Percentiles rank a stretch among this genome's conserved stretches.
These are phyloP conservation scores for Pardosa pseudoannulata DNA, from an alignment of 2,888 invertebrate species.

Conservation along the genomic window DNA sequence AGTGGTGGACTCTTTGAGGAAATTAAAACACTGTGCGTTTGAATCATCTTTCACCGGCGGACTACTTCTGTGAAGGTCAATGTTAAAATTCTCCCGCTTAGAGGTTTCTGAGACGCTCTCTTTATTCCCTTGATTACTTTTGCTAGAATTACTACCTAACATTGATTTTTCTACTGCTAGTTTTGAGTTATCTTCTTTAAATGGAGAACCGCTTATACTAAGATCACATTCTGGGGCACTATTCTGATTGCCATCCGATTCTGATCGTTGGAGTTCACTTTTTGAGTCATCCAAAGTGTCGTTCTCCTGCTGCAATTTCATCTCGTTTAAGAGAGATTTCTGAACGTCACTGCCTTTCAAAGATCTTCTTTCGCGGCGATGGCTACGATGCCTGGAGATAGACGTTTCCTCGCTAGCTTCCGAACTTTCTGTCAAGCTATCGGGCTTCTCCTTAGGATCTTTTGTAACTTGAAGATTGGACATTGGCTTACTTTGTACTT, in stretches of 20 bases:
- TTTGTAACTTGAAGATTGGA: neutral
- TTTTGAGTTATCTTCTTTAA: slow-evolving; percentile 52
- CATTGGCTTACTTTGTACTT: neutral
- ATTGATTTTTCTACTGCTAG: slow-evolving; percentile 31
- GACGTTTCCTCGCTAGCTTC: slow-evolving; percentile 34
- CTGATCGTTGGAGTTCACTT: slow-evolving; percentile 52
- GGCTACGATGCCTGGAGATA: slow-evolving; percentile 29
- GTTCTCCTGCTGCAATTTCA: slow-evolving; percentile 12
- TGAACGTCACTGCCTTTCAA: slow-evolving; percentile 47
- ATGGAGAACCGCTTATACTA: slow-evolving; percentile 56
- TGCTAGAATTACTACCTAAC: slow-evolving; percentile 7
- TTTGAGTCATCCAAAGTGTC: slow-evolving; percentile 35
- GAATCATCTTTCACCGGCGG: slow-evolving; percentile 60
- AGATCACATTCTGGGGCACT: slow-evolving; percentile 63
- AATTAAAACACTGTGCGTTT: slow-evolving; percentile 50
- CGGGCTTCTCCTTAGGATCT: slow-evolving; percentile 34
- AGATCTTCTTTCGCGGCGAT: slow-evolving; percentile 50
- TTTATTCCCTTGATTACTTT: slow-evolving; percentile 16
- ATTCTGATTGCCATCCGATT: slow-evolving; percentile 62
- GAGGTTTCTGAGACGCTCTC: neutral
- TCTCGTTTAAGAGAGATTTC: slow-evolving; percentile 38
- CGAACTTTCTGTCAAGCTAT: slow-evolving; percentile 54
- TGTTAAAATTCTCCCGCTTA: slow-evolving; percentile 23
- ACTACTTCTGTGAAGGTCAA: slow-evolving; percentile 53
- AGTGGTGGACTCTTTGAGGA: slow-evolving; percentile 26